Evolutionary conservation across 2,888 invertebrate genomes (phyloP), one percentile per base, ranked within the genome.

Genomic region (Xestia sexstrigata): DNA sequence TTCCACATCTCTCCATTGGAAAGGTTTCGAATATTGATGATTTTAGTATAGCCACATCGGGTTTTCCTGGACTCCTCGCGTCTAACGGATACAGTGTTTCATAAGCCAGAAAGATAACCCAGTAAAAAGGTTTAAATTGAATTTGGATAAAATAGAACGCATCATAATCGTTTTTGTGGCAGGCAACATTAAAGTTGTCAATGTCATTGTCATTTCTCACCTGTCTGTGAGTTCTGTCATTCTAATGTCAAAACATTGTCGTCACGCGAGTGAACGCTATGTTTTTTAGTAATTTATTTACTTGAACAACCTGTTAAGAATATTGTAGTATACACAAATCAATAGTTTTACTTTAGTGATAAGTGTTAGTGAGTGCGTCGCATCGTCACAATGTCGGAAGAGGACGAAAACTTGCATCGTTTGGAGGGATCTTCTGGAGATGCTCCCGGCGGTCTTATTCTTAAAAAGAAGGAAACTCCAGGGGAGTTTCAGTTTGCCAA

Each of bases 401-500:
- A 95, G 47, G 97, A 97, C 30, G 97, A 97, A 89, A 97, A 97
- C 89, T 93, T 98, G 78, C 98, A 98, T 96, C 97, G 98, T 79
- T 95, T 98, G 86, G 98, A 98, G 93, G 98, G 98, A 39, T 97
- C 97, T 47, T 96, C 97, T 35, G 95, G 96, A 1, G 97, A 97
- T 87, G 97, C 96, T 93, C 98, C 98, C 52, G 98, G 98, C 42
- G 97, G 98, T 45, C 97, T 98, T 75, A 97, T 98, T 70, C 98
- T 98, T 89, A 98, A 98, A 94, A 98, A 97, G 93, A 95, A 94
- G 78, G 96, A 96, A 2, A 94, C 94, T 58, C 95, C 97, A 4
- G 95, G 95, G n/a, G 97, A 97, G 39, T 98, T 98, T 90, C 98
- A 98, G 94, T 97, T 98, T 72, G 98, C 98, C 0, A 97, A 97